These are phyloP conservation scores for Margaritifera margaritifera DNA, from an alignment of 2,888 invertebrate genomes.

Conservation along the genomic window DNA sequence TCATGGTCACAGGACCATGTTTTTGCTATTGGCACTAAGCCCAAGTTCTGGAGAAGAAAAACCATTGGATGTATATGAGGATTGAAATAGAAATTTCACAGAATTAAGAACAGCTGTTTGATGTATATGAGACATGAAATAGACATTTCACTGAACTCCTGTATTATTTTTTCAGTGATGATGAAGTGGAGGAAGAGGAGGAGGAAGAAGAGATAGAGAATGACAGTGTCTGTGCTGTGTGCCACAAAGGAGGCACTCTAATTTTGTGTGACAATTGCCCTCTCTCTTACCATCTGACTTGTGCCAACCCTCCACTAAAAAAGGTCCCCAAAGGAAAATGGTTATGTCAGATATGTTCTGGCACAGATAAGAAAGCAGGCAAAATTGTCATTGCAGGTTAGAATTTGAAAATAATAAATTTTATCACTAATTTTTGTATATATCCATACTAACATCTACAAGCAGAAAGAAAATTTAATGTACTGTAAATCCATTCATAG, in stretches of 20 bases:
- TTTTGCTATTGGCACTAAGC: no score
- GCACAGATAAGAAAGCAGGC: conserved; percentile 45
- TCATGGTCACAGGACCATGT: not conserved
- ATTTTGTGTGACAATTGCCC: conserved; percentile 65
- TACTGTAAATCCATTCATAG: no score
- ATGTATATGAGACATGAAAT: not conserved
- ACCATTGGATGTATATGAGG: not conserved
- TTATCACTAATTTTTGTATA: no score
- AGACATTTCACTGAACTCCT: not conserved
- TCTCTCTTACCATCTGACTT: conserved; percentile 57
- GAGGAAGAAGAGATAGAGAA: conserved; percentile 47
- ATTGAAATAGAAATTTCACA: not conserved
- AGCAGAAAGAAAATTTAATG: no score
- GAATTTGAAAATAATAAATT: no score
- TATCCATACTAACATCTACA: no score
- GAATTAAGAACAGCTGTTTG: not conserved
- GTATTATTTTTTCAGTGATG: conserved; percentile 7
- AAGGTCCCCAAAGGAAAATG: conserved; percentile 63
- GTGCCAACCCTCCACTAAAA: conserved; percentile 60
- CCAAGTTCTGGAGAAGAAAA: not conserved
- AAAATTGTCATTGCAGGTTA: conserved; percentile 24
- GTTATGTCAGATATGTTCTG: conserved; percentile 62
- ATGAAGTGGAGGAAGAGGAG: conserved; percentile 42
- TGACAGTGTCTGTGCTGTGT: conserved; percentile 55
- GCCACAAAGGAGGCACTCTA: conserved; percentile 55